Base-by-base conservation (phyloP, 92 coral and sea anemone genomes). In the Umimayanthus kanabou region DNA sequence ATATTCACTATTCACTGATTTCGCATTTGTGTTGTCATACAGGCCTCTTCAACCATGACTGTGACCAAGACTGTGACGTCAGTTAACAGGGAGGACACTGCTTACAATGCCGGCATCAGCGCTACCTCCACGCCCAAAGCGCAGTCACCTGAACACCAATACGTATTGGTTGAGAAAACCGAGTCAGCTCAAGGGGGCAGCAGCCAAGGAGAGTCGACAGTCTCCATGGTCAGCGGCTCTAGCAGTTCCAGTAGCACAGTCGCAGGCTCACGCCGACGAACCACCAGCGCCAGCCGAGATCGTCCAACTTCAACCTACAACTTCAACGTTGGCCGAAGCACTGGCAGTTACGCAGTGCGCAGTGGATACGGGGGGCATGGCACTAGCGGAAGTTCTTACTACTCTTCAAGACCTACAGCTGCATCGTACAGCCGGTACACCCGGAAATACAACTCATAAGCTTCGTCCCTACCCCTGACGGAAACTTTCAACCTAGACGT, bases 71-170 rank as follows among this genome's bases (percentile, higher is more conserved):
- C 29, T 11, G 76, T 81, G 85, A 66, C 42, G 53, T 65, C 42
- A 43, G 55, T 33, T 10, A 28, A n/a, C 16, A 43, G 57, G 7
- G 85, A 81, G 22, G 40, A 81, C n/a, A 65, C 26, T 11, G 74
- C 61, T 3, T 42, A 81, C 76, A 81, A 10, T 39, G 85, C 76
- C 16, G 85, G 85, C 5, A 81, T 81, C 33, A 81, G 33, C n/a
- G 85, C 85, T 6, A 81, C 85, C 5, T 81, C 85, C 39, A 81
- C 85, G n/a, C 85, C 85, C 16, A 81, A 81, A 81, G 23, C 25
- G 0, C 85, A 39, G 76, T 81, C 85, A 39, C 85, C 85, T 66
- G 74, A 66, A 7, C 16, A 67, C 73, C 65, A 81, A 13, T 26
- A 26, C 57, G 74, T 30, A 42, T 0, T 64, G 5, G 70, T 29